phyloP scores from a whole-genome alignment of 2,888 invertebrate species.

The Rhimphoctona megacephalus region DNA sequence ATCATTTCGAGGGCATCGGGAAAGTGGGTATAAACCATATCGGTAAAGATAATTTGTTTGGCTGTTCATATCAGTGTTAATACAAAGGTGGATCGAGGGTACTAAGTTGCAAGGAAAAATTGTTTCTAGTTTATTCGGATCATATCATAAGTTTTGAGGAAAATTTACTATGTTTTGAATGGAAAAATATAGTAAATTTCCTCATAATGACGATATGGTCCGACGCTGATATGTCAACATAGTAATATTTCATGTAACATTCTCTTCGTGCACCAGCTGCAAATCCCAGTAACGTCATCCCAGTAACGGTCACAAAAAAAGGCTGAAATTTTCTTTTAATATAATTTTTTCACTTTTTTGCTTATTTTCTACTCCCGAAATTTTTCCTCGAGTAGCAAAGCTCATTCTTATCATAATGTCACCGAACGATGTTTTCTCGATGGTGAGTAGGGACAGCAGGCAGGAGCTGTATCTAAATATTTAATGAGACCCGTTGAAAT shows the following conservation, averaged over 20 bases:
- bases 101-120: neutral
- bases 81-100: neutral
- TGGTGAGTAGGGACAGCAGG: slow-evolving; percentile 24
- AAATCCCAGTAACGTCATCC: too few relatives aligned
- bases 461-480: slow-evolving; percentile 49
- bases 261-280: too few relatives aligned
- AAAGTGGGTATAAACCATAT: neutral
- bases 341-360: neutral
- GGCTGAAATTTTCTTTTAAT: too few relatives aligned
- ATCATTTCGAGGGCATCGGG: too few relatives aligned
- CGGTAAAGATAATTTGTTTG: neutral
- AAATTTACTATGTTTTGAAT: too few relatives aligned
- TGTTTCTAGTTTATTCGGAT: neutral
- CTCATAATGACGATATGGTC: too few relatives aligned
- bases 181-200: too few relatives aligned
- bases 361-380: neutral
- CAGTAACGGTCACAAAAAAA: too few relatives aligned
- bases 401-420: neutral
- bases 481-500: slow-evolving; percentile 45
- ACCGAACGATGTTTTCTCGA: slow-evolving; percentile 22
- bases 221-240: too few relatives aligned
- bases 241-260: too few relatives aligned
- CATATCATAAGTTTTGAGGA: too few relatives aligned
- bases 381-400: neutral
- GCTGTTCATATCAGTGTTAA: neutral